These are phyloP conservation scores for Desmophyllum pertusum DNA, from an alignment of 92 coral and sea anemone species.

Conservation along the genomic window DNA sequence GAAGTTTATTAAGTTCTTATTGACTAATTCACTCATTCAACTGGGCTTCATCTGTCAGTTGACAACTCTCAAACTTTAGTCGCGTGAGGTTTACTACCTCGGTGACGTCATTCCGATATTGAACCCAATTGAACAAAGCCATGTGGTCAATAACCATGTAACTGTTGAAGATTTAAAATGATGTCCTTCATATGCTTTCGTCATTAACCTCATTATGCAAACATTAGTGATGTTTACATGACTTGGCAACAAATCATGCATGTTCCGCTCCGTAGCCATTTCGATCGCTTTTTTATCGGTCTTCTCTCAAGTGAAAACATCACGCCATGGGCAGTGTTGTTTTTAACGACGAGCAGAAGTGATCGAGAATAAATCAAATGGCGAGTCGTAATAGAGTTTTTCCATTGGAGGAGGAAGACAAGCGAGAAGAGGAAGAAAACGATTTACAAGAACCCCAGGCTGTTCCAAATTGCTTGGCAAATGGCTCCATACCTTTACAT, in stretches of 20 bases:
- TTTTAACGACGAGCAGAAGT: background rate
- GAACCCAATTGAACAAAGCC: background rate
- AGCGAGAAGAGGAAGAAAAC: background rate
- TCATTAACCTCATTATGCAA: background rate
- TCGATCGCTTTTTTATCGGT: background rate
- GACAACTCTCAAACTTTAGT: background rate
- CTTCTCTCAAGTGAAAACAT: constrained; percentile 1
- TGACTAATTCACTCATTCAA: background rate
- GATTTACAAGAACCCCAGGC: background rate
- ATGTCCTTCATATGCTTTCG: background rate
- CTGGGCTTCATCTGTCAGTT: background rate
- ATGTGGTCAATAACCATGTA: background rate
- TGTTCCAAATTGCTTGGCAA: background rate
- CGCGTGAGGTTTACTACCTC: background rate
- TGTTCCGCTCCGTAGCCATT: constrained; percentile 13
- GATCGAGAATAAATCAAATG: constrained; percentile 8
- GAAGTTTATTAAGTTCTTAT: background rate
- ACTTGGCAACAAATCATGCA: constrained; percentile 1
- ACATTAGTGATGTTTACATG: constrained; percentile 2
- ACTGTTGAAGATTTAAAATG: background rate
- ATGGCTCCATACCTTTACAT: background rate
- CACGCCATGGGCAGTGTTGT: constrained; percentile 3
- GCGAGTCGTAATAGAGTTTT: constrained; percentile 30
- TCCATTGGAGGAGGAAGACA: constrained; percentile 11
- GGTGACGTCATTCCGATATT: background rate